Conservation (phyloP, 2,888 invertebrate genomes). For the Pristionchus japonicus region DNA sequence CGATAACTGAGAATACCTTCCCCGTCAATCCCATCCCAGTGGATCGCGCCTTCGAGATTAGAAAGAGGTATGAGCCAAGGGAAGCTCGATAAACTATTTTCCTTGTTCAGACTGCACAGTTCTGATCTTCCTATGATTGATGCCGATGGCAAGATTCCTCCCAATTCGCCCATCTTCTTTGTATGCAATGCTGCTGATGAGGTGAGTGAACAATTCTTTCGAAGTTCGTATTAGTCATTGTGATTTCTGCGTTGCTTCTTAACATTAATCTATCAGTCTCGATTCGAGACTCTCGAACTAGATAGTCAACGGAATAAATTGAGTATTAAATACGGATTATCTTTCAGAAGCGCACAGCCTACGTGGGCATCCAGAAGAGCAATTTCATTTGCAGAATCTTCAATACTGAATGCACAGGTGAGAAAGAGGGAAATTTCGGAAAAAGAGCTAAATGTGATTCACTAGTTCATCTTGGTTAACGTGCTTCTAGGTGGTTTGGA, state of each 20-base stretch:
- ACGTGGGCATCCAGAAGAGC: conserved; percentile 4
- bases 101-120: background rate
- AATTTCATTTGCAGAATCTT: background rate
- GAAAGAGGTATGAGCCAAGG: background rate
- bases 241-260: too few relatives aligned
- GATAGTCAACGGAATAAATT: too few relatives aligned
- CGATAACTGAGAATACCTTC: conserved; percentile 32
- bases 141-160: background rate
- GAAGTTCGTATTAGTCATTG: too few relatives aligned
- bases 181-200: conserved; percentile 22
- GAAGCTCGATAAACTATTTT: background rate
- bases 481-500: conserved; percentile 34
- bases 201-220: background rate
- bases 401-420: conserved; percentile 30
- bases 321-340: background rate
- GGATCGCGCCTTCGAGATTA: background rate
- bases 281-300: too few relatives aligned
- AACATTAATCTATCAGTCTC: too few relatives aligned
- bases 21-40: conserved; percentile 33
- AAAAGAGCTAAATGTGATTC: too few relatives aligned
- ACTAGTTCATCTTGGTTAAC: too few relatives aligned
- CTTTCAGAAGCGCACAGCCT: conserved; percentile 5
- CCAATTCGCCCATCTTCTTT: background rate
- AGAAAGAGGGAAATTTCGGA: too few relatives aligned
- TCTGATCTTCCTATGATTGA: background rate